A percentile compares a stretch with the other conserved stretches of the same genome.
Conservation (phyloP, 1,140 invertebrate genomes). For the Heliothis subflexa region DNA sequence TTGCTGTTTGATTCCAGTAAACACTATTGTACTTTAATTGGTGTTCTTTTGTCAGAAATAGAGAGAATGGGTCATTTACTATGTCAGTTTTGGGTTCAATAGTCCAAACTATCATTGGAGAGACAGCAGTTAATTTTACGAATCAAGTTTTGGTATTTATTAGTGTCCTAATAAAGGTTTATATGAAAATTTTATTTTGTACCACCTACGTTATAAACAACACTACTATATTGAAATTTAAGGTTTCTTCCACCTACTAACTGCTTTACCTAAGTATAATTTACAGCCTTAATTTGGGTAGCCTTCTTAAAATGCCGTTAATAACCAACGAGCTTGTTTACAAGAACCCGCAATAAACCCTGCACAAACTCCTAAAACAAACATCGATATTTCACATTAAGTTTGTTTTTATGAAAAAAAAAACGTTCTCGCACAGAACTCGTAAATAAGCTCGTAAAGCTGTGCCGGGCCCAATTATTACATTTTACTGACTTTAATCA, state of each 20-base stretch:
- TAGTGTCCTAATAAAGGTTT: neutral
- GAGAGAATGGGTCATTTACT: constrained; percentile 12
- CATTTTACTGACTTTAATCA: constrained; percentile 71
- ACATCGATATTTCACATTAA: constrained; percentile 72
- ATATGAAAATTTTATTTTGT: neutral
- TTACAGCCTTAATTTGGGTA: constrained; percentile 7
- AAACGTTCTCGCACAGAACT: constrained; percentile 66
- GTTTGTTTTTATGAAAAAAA: constrained; percentile 70
- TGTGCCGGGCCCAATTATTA: constrained; percentile 73
- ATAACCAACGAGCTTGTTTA: constrained; percentile 66
- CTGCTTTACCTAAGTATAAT: neutral
- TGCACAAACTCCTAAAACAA: constrained; percentile 70
- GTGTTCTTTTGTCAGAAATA: constrained; percentile 33
- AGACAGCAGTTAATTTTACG: neutral
- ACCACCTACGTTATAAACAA: constrained; percentile 3
- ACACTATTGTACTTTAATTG: constrained; percentile 45
- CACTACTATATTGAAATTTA: neutral
- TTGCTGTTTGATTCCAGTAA: constrained; percentile 65
- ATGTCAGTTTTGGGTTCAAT: neutral
- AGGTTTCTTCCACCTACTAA: constrained; percentile 3
- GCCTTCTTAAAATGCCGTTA: constrained; percentile 34
- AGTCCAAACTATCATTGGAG: neutral
- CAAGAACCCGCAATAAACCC: constrained; percentile 64
- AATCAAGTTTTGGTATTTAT: neutral
- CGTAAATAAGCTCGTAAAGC: constrained; percentile 77